Conservation (phyloP, 2,888 invertebrate genomes). For the Caradrina kadenii region DNA sequence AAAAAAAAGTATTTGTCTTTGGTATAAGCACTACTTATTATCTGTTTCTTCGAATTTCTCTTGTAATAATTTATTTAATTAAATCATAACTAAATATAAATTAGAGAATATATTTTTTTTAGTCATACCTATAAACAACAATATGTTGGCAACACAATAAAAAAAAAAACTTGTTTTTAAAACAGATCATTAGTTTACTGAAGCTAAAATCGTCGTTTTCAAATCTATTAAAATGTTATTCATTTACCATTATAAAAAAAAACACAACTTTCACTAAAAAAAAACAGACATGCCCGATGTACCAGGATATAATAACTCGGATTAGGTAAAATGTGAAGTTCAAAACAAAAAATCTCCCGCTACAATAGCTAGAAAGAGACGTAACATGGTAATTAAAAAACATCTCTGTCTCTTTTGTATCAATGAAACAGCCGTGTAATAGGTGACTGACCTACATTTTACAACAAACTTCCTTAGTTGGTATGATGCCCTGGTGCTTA, state of each 20-base stretch:
- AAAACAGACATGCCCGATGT: slow-evolving; percentile 43
- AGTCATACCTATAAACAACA: no score
- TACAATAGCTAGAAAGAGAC: slow-evolving; percentile 48
- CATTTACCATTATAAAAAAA: not conserved
- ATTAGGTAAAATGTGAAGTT: slow-evolving; percentile 54
- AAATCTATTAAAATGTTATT: not conserved
- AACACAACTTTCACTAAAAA: slow-evolving; percentile 38
- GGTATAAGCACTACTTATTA: not conserved
- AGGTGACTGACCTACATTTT: slow-evolving; percentile 67
- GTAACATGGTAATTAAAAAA: slow-evolving; percentile 50
- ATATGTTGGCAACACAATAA: no score
- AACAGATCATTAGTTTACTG: not conserved
- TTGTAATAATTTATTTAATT: not conserved
- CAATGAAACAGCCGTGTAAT: slow-evolving; percentile 66
- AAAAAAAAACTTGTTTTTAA: not conserved
- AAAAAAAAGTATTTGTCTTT: no score
- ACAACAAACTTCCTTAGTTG: slow-evolving; percentile 65
- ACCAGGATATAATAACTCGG: slow-evolving; percentile 60
- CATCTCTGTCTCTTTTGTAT: slow-evolving; percentile 65
- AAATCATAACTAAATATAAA: no score
- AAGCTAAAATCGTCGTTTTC: no score
- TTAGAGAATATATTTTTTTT: no score
- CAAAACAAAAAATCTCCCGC: slow-evolving; percentile 36
- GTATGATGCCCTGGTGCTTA: slow-evolving; percentile 79
- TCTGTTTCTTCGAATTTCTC: not conserved